Base-by-base conservation (phyloP, 2,797 vertebrate genomes). In the Pantherophis alleghaniensis region DNA sequence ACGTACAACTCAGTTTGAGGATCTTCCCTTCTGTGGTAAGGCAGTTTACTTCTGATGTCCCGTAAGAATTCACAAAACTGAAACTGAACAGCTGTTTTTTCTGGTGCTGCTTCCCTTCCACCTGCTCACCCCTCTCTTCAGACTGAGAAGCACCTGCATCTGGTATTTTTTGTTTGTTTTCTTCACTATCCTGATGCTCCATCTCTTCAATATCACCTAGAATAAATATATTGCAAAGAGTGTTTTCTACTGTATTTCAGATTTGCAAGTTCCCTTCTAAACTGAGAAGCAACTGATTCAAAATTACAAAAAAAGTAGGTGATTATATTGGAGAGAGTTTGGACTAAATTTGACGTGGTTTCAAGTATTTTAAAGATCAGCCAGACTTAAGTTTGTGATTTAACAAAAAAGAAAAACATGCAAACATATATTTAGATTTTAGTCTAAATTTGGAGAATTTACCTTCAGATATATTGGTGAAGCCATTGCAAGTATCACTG, bases 51-150 rank as follows among this genome's bases (percentile, higher is more conserved):
- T 99, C 99, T 0, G 99, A 98, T 0, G 98, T 99, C 87, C 99
- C 99, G 0, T 99, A 99, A 1, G 98, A 98, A 98, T 99, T 99
- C 94, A 99, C 99, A 1, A 99, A 98, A 96, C 98, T 99, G 95
- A 99, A 99, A 90, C 98, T 98, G 94, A 99, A 99, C 92, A 99
- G 98, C 91, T 97, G 98, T 59, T 97, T 97, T 42, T 96, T 97
- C 37, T 97, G 95, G 42, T 96, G 96, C 91, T 96, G 96, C 47
- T 90, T 74, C 94, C 98, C 98, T 83, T 98, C 98, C 63, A 98
- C 97, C 95, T 97, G 96, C 93, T 98, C 98, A 0, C 98, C 95
- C 10, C 97, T 98, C 95, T 98, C 98, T 93, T 99, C 98, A 1
- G 98, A 98, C 56, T 98, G 98, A 90, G 98, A 98, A 61, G 98